Base-by-base conservation (phyloP, 2,888 invertebrate species). In the Clanis bilineata region DNA sequence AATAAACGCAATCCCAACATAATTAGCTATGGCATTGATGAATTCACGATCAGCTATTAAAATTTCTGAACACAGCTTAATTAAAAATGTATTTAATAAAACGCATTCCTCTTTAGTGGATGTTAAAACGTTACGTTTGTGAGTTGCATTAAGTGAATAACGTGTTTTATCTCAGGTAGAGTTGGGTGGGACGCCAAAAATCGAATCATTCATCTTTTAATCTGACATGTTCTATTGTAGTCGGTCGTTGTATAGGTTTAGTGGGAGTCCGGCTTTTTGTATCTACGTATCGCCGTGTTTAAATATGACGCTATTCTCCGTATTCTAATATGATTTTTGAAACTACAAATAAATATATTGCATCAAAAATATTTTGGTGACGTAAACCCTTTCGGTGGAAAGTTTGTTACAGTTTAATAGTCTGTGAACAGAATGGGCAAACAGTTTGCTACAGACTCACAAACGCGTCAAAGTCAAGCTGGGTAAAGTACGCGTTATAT, bases 141-240 rank as follows among this genome's bases (percentile, higher is more conserved):
- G 32, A 51, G 51, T 51, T 51, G 51, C 51, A 32, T 51, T 51
- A 67, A 66, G 67, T 71, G 73, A 68, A 72, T 77, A 77, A 74
- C 74, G 67, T 63, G 70, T 77, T 76, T 77, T 76, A 82, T 80
- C 80, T 76, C 84, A 85, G 86, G 85, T 88, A 85, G 82, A 73
- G 69, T 69, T 66, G 70, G 69, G 81, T 79, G 77, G 79, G 83
- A 83, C 79, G 80, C 79, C 82, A 71, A 87, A 85, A 83, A 85
- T 80, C 75, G 80, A 85, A 88, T 85, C 90, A 92, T 92, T 91
- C 87, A 88, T 93, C 90, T 91, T 90, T 80, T 86, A 87, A 89
- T 89, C 90, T 88, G 93, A 92, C 91, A 80, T 77, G 76, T 81
- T 83, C 89, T 89, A 89, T 90, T 90, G 90, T 90, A 72, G 76